Conservation (phyloP, 2,113 vertebrate species). For the Ciconia maguari region DNA sequence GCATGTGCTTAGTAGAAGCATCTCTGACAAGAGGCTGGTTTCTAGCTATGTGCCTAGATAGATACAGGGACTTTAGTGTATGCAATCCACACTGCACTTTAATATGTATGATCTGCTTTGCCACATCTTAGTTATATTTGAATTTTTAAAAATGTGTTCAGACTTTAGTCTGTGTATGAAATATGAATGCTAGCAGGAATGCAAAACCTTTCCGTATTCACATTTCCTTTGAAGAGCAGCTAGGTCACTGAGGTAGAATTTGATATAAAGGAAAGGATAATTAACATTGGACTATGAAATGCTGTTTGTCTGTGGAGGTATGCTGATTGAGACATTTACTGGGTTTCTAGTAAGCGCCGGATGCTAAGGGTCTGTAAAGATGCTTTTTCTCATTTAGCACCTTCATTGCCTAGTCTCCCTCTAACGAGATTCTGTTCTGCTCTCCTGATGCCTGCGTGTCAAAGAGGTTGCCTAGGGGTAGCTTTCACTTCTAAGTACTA, state of each 20-base stretch:
- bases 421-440: neutral
- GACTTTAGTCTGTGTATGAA: neutral
- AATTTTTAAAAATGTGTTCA: constrained; percentile 18
- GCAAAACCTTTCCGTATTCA: neutral
- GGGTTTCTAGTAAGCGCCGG: neutral
- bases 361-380: neutral
- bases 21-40: neutral
- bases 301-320: neutral
- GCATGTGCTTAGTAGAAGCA: neutral
- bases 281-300: neutral
- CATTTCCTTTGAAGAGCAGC: neutral
- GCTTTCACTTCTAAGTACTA: neutral
- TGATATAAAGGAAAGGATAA: neutral
- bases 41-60: neutral
- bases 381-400: neutral
- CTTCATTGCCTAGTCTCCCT: neutral
- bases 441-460: neutral
- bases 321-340: neutral
- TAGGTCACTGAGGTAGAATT: neutral
- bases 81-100: neutral
- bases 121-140: neutral
- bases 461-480: neutral
- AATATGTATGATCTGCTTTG: constrained; percentile 20
- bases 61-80: neutral
- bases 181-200: neutral